These are phyloP conservation scores for Cisticola juncidis DNA, from an alignment of 2,113 vertebrate genomes.

Conservation along the genomic window DNA sequence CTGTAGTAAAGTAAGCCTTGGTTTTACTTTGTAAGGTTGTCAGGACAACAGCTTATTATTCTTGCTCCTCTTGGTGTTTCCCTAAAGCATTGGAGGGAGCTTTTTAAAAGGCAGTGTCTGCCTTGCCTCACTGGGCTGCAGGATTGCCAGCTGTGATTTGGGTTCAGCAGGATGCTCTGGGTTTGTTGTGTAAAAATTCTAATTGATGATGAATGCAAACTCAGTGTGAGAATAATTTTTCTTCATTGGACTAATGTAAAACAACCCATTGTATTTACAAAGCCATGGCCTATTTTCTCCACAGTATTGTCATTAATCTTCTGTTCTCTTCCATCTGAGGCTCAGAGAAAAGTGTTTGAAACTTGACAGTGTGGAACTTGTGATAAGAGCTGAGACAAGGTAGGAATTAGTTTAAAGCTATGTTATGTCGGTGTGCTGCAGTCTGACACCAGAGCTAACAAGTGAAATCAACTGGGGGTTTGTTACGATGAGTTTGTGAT, in stretches of 20 bases:
- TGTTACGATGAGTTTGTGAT: not conserved
- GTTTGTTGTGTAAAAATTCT: constrained; percentile 54
- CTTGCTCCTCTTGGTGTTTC: not conserved
- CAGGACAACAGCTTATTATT: constrained; percentile 59
- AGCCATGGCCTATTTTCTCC: constrained; percentile 20
- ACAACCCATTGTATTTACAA: constrained; percentile 36
- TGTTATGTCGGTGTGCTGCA: not conserved
- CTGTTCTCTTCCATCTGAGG: not conserved
- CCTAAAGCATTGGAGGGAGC: not conserved
- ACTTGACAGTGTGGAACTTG: not conserved
- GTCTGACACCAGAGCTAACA: not conserved
- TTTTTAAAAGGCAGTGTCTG: not conserved
- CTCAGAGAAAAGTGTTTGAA: not conserved
- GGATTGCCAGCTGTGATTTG: constrained; percentile 53
- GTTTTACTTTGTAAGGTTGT: constrained; percentile 46
- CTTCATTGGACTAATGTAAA: constrained; percentile 34
- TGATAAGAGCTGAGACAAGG: not conserved
- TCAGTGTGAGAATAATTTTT: constrained; percentile 38
- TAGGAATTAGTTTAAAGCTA: not conserved
- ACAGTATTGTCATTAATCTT: not conserved
- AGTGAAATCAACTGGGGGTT: not conserved
- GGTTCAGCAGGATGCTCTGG: not conserved
- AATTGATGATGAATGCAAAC: constrained; percentile 52
- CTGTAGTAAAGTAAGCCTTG: not conserved
- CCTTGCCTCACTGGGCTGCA: constrained; percentile 19